Conservation (phyloP, 2,113 vertebrate genomes). For the Scopus umbretta region DNA sequence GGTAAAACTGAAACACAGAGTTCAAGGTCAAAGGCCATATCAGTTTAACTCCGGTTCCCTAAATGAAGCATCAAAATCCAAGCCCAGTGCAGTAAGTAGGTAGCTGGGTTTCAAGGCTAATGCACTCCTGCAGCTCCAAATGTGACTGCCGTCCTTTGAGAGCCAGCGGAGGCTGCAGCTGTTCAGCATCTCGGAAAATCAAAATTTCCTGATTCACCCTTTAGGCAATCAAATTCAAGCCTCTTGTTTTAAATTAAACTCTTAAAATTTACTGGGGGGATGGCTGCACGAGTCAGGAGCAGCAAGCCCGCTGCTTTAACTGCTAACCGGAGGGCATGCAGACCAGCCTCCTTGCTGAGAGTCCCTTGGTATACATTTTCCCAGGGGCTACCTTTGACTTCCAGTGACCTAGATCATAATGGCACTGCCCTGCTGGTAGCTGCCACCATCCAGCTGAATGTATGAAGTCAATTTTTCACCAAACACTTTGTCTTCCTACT, state of each 20-base stretch:
- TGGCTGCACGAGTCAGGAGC: neutral
- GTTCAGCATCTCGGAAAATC: neutral
- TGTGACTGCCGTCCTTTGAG: neutral
- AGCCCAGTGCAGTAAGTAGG: neutral
- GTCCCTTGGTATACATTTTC: neutral
- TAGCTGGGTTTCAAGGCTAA: neutral
- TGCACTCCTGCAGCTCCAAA: neutral
- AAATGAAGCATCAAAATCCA: neutral
- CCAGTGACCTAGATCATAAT: neutral
- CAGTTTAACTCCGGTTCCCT: neutral
- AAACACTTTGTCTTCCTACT: neutral
- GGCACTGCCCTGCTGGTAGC: neutral
- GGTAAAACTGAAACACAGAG: neutral
- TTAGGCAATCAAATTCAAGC: neutral
- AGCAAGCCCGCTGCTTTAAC: neutral
- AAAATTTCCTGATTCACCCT: neutral
- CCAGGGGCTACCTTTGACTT: neutral
- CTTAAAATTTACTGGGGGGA: neutral
- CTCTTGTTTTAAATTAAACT: neutral
- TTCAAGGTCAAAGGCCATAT: neutral
- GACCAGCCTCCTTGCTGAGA: accelerated
- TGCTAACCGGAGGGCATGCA: accelerated
- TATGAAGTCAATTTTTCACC: neutral
- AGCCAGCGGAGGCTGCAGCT: neutral
- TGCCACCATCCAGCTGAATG: neutral